Percentiles rank a stretch among this genome's conserved stretches.
phyloP scores from a whole-genome alignment of 1,140 invertebrate genomes.

The Pteromalus puparum region DNA sequence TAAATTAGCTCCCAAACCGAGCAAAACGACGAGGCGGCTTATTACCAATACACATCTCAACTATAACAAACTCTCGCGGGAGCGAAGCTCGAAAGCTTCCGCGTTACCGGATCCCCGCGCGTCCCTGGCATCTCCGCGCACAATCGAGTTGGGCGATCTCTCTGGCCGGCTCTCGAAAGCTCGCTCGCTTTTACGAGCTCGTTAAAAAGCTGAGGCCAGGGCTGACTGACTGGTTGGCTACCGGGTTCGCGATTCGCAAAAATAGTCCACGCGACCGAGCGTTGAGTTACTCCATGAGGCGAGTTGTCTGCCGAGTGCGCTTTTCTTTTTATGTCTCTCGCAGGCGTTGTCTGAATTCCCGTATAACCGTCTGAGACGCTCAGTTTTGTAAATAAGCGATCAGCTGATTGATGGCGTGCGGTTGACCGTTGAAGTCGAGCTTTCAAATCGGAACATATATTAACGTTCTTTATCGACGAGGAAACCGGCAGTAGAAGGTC shows the following conservation, averaged over 20 bases:
- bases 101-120: neutral
- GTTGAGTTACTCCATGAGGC: too few relatives aligned
- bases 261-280: conserved; percentile 22
- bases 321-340: neutral
- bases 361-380: conserved; percentile 14
- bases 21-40: neutral
- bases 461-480: too few relatives aligned
- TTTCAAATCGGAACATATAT: too few relatives aligned
- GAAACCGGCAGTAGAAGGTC: too few relatives aligned
- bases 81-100: neutral
- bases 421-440: too few relatives aligned
- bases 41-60: neutral
- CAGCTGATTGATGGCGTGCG: neutral
- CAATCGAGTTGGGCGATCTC: neutral
- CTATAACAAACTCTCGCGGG: neutral
- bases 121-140: too few relatives aligned
- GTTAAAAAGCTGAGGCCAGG: conserved; percentile 10
- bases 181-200: conserved; percentile 13
- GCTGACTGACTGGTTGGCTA: neutral
- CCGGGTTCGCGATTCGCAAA: neutral
- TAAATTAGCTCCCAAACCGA: neutral
- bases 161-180: neutral
- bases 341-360: too few relatives aligned
- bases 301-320: neutral
- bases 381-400: neutral